Base-by-base conservation (phyloP, 92 coral and sea anemone species). In the Nematostella vectensis region DNA sequence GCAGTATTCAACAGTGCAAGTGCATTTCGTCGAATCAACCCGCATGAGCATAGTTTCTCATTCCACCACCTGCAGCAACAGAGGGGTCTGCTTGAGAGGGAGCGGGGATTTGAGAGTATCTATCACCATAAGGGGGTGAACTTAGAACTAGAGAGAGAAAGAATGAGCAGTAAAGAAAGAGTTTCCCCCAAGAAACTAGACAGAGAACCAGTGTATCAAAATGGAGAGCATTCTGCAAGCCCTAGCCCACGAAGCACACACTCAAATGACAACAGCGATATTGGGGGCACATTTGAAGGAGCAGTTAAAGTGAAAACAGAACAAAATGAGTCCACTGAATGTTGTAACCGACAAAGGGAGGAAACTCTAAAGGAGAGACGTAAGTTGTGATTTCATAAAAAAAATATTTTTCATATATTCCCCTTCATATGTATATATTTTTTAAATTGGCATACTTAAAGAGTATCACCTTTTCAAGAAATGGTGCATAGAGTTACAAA, bases 1-100 rank as follows among this genome's bases (percentile, higher is more conserved):
- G 78, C 89, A 29, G 61, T 83, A 23, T 85, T 85, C 49, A 81
- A 85, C 55, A 84, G 95, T 30, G 74, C 83, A 3, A 87, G 95
- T 29, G 95, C 95, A 11, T 85, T 85, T 57, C 78, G 95, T 11
- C 61, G 95, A 29, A 73, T 85, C 10, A 72, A 61, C n/a, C 88
- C 84, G 1, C 81, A 73, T 4, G 95, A 85, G 16, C 95, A 85
- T 57, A 63, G 70, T 2, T 85, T 80, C 54, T 81, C 95, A 3
- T 85, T 85, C 61, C 88, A 85, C 27, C 95, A 76, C 10, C 54
- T 80, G 31, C 95, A 85, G 51, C 95, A 68, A 28, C 95, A 81
- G 39, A 74, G 95, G 61, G 70, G 68, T 38, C 57, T 84, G 54
- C 42, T 85, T 18, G 95, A 85, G 6, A 63, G 84, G 26, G 95